Percentiles rank a stretch among this genome's conserved stretches.
These are phyloP conservation scores for Amiota mariae DNA, from an alignment of 2,888 invertebrate genomes.

Conservation along the genomic window DNA sequence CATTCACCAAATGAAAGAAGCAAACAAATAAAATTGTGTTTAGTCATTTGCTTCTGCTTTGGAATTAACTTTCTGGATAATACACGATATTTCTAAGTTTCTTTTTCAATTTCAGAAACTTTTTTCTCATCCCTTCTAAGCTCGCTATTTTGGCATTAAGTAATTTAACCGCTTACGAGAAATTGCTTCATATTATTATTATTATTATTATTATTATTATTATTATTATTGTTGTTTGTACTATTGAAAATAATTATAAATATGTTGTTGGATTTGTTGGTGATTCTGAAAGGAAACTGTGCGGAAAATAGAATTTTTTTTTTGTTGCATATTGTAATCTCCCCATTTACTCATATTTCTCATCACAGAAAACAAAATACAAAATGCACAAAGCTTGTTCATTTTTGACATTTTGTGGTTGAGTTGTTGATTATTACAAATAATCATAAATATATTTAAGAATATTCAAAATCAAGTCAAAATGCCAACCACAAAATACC, in stretches of 20 bases:
- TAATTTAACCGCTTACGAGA: slow-evolving; percentile 56
- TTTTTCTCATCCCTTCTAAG: too few relatives aligned
- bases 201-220: neutral
- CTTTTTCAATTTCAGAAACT: too few relatives aligned
- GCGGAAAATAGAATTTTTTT: slow-evolving; percentile 10
- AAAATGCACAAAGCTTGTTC: neutral
- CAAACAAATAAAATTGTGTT: too few relatives aligned
- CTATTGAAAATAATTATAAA: slow-evolving; percentile 10
- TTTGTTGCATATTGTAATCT: neutral
- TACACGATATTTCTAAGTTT: too few relatives aligned
- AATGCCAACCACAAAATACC: too few relatives aligned
- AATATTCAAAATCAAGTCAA: neutral
- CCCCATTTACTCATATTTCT: too few relatives aligned
- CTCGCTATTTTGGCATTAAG: slow-evolving; percentile 59
- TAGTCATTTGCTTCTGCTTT: too few relatives aligned
- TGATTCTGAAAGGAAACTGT: neutral
- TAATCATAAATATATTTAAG: slow-evolving; percentile 1
- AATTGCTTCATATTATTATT: slow-evolving; percentile 20
- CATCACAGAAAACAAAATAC: neutral
- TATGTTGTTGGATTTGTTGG: neutral
- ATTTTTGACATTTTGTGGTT: neutral
- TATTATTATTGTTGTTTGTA: neutral
- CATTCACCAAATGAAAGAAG: too few relatives aligned
- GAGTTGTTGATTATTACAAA: neutral
- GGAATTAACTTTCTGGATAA: too few relatives aligned